Evolutionary conservation across 2,888 invertebrate species (phyloP), one percentile per base, ranked within the genome.

Genomic region (Selenia dentaria): DNA sequence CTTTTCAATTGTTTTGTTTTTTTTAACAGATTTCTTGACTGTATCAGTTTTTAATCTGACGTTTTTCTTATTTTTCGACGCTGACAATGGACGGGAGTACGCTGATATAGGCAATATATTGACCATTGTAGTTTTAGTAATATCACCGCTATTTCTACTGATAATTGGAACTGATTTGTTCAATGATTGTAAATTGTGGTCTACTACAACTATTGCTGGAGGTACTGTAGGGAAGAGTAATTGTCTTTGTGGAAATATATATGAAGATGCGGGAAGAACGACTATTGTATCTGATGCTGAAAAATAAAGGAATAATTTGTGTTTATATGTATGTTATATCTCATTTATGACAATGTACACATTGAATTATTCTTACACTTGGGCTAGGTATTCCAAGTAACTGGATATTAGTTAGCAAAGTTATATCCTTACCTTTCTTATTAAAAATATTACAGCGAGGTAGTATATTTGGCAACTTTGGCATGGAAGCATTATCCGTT

Each of bases 91-190:
- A 46, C 74, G 77, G 10, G 90, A 88, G 64, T 88, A 90, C n/a
- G 90, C 90, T 29, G 90, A 82, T 78, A 90, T 88, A 14, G 90
- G 90, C 51, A 89, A 64, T 48, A 89, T 83, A 70, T 90, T 90
- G 20, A 90, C 90, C 87, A 86, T 90, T 22, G 90, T 90, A 22
- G 90, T 90, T 77, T 79, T 90, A 13, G 90, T 89, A 29, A 82
- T 76, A 60, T 90, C 88, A 55, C 73, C 78, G 56, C 54, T 74
- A 55, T 68, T 83, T 71, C 83, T 84, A 57, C 73, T 82, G 24
- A 82, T 59, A 52, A 80, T 66, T 40, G 83, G 78, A 52, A 79
- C 64, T 26, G 74, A 47, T 65, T 85, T 88, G 52, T 77, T 84
- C 18, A 83, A 33, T 42, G 79, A 46, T 60, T 83, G 84, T 54